Conservation (phyloP, 2,888 invertebrate genomes). For the Parascotia fuliginaria region DNA sequence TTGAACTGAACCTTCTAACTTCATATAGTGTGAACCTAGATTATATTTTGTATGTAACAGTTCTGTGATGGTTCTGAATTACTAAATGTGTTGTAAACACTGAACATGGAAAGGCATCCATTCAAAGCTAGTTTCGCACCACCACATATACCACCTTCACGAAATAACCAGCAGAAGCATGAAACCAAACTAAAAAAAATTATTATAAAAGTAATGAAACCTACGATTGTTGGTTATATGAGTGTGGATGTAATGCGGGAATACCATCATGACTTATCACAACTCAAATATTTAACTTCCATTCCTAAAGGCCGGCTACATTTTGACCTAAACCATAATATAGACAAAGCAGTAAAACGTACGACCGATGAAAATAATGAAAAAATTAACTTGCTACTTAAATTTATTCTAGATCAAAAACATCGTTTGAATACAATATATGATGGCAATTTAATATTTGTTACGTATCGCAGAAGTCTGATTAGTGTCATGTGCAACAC, state of each 20-base stretch:
- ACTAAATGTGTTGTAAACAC: too few species aligned
- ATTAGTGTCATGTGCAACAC: slow-evolving; percentile 50
- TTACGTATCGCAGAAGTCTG: slow-evolving; percentile 52
- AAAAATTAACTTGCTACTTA: slow-evolving; percentile 48
- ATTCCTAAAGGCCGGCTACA: slow-evolving; percentile 31
- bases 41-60: too few species aligned
- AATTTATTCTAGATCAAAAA: slow-evolving; percentile 42
- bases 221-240: slow-evolving; percentile 48
- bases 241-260: slow-evolving; percentile 50
- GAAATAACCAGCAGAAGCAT: too few species aligned
- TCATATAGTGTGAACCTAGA: too few species aligned
- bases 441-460: slow-evolving; percentile 29
- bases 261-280: slow-evolving; percentile 47
- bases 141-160: too few species aligned
- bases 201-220: slow-evolving; percentile 5
- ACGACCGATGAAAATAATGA: slow-evolving; percentile 51
- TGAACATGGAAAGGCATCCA: too few species aligned
- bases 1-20: too few species aligned
- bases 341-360: slow-evolving; percentile 47
- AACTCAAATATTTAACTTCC: slow-evolving; percentile 47
- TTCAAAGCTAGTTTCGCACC: too few species aligned
- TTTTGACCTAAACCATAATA: slow-evolving; percentile 49
- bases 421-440: slow-evolving; percentile 17
- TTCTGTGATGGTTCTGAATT: too few species aligned
- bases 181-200: too few species aligned